These are phyloP conservation scores for Ephydatia muelleri DNA, from an alignment of 37 sponge, comb jelly and placozoan genomes.

Conservation along the genomic window DNA sequence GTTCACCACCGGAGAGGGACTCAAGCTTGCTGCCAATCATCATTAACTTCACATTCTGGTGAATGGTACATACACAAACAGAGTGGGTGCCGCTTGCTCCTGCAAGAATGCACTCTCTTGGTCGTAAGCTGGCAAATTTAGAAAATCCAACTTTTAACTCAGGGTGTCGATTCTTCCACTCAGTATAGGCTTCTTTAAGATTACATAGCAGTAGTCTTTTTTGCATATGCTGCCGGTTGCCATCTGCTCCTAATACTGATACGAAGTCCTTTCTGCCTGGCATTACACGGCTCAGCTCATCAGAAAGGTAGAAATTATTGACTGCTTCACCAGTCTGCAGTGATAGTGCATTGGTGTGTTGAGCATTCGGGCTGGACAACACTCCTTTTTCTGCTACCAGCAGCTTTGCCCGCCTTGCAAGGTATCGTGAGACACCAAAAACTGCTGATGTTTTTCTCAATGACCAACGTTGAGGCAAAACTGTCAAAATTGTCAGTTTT, in stretches of 20 bases:
- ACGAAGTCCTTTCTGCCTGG: slow-evolving; percentile 12
- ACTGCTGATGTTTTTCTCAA: no score
- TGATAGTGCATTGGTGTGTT: slow-evolving; percentile 3
- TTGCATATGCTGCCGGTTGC: slow-evolving; percentile 9
- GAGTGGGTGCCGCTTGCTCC: no score
- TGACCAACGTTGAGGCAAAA: no score
- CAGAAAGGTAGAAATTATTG: slow-evolving; percentile 5
- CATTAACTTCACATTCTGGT: slow-evolving; percentile 27
- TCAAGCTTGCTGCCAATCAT: neutral
- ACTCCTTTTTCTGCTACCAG: slow-evolving; percentile 1
- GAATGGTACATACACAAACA: slow-evolving; percentile 30
- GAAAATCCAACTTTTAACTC: slow-evolving; percentile 18
- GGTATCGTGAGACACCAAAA: neutral
- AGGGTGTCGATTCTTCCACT: slow-evolving; percentile 1
- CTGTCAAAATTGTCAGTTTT: no score
- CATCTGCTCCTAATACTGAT: slow-evolving; percentile 3
- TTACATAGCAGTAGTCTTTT: slow-evolving; percentile 10
- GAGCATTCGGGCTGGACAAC: slow-evolving; percentile 8
- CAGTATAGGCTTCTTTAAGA: slow-evolving; percentile 7
- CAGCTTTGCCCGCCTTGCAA: slow-evolving; percentile 5
- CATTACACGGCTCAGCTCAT: slow-evolving; percentile 6
- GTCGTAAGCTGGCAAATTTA: slow-evolving; percentile 25
- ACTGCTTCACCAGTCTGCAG: neutral
- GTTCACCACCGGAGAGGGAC: neutral
- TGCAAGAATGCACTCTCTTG: slow-evolving; percentile 20